These are phyloP conservation scores for Enteromius unitaeniatus DNA, from an alignment of 2,797 vertebrate species.

Conservation along the genomic window DNA sequence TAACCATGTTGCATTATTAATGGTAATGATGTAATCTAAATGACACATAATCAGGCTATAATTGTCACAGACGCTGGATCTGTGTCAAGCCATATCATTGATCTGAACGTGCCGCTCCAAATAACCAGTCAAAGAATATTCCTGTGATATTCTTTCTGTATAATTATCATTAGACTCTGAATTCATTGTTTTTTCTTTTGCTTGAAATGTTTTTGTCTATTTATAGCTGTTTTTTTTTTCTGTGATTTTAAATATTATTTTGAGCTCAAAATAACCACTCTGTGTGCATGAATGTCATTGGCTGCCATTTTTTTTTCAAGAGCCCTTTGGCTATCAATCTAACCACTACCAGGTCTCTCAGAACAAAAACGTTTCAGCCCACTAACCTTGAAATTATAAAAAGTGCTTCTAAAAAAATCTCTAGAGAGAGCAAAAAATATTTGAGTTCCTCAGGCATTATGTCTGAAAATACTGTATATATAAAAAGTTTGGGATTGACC, in stretches of 20 bases:
- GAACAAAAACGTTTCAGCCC: constrained; percentile 21
- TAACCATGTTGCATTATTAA: background rate
- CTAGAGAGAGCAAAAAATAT: background rate
- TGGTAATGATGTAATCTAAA: background rate
- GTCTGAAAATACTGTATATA: background rate
- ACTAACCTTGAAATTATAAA: constrained; percentile 36
- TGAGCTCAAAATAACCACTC: background rate
- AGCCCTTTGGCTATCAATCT: constrained; percentile 28
- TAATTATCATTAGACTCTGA: constrained; percentile 8
- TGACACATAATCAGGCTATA: constrained; percentile 30
- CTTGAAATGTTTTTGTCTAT: background rate
- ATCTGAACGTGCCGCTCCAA: background rate
- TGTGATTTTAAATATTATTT: background rate
- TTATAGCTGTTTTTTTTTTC: background rate
- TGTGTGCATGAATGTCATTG: constrained; percentile 10
- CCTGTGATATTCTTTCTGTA: background rate
- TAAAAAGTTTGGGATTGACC: background rate
- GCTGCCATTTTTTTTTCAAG: constrained; percentile 10
- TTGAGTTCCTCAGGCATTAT: background rate
- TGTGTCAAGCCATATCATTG: constrained; percentile 1
- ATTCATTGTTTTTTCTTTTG: background rate
- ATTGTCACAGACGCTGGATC: background rate
- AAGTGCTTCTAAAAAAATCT: background rate
- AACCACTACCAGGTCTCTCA: background rate
- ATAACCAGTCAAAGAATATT: background rate